Conservation (phyloP, 2,113 vertebrate genomes). For the Craseonycteris thonglongyai region DNA sequence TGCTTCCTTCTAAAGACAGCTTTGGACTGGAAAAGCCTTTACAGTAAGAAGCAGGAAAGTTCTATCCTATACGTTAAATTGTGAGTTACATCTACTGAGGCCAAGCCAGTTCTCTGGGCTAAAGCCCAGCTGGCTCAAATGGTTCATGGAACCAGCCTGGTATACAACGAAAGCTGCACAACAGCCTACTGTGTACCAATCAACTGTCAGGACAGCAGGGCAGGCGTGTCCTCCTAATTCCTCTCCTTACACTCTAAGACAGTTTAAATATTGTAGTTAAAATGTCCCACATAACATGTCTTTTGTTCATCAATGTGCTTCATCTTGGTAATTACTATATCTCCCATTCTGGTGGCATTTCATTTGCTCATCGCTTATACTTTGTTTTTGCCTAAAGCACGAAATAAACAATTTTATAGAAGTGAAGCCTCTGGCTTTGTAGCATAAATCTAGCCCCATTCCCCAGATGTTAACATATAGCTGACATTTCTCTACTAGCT, state of each 20-base stretch:
- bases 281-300: not conserved
- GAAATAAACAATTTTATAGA: conserved; percentile 34
- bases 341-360: not conserved
- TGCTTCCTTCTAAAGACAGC: not conserved
- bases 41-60: not conserved
- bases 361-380: not conserved
- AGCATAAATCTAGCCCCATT: not conserved
- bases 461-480: not conserved
- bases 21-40: not conserved
- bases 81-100: conserved; percentile 14
- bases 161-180: not conserved
- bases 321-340: conserved; percentile 37
- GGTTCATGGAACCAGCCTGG: not conserved
- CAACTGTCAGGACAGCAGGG: not conserved
- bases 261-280: conserved; percentile 21
- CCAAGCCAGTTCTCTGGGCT: not conserved
- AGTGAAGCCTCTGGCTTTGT: not conserved
- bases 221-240: not conserved
- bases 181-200: not conserved
- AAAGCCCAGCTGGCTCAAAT: not conserved
- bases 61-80: not conserved
- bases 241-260: not conserved
- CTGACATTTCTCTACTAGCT: not conserved
- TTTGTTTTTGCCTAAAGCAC: not conserved
- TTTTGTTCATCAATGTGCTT: conserved; percentile 21